A percentile compares a stretch with the other conserved stretches of the same genome.
Evolutionary conservation across 2,888 invertebrate genomes (phyloP).

Genomic region (Brenthis hecate): DNA sequence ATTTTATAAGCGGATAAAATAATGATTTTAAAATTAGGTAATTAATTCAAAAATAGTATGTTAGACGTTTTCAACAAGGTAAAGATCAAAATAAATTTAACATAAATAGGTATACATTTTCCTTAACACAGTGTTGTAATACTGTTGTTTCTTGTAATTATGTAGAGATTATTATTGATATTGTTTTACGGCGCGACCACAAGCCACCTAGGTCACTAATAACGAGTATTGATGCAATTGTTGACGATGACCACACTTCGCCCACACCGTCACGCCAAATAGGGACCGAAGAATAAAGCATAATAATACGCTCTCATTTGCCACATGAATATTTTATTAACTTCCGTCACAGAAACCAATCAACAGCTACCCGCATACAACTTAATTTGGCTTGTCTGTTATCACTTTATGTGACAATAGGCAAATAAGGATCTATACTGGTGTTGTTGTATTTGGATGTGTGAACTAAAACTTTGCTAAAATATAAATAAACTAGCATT

Average conservation of each 20-base stretch:
- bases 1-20: no score
- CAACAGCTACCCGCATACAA: constrained; percentile 59
- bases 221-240: constrained; percentile 26
- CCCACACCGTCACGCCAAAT: constrained; percentile 62
- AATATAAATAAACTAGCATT: background rate
- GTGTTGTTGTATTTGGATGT: constrained; percentile 45
- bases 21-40: background rate
- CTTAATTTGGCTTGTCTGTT: constrained; percentile 48
- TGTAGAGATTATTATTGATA: background rate
- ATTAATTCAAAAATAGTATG: background rate
- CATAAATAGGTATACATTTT: background rate
- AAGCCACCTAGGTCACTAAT: constrained; percentile 12
- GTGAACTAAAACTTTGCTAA: constrained; percentile 30
- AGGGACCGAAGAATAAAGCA: constrained; percentile 51
- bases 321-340: constrained; percentile 65
- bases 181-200: constrained; percentile 9
- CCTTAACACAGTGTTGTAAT: background rate
- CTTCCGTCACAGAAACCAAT: constrained; percentile 59
- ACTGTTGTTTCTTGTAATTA: constrained; percentile 2
- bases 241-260: constrained; percentile 58
- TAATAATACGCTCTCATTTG: constrained; percentile 47
- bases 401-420: constrained; percentile 42
- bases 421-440: constrained; percentile 37
- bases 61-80: background rate
- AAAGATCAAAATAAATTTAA: background rate